These are phyloP conservation scores for Tiliacea aurago DNA, from an alignment of 2,888 invertebrate species.

Conservation along the genomic window DNA sequence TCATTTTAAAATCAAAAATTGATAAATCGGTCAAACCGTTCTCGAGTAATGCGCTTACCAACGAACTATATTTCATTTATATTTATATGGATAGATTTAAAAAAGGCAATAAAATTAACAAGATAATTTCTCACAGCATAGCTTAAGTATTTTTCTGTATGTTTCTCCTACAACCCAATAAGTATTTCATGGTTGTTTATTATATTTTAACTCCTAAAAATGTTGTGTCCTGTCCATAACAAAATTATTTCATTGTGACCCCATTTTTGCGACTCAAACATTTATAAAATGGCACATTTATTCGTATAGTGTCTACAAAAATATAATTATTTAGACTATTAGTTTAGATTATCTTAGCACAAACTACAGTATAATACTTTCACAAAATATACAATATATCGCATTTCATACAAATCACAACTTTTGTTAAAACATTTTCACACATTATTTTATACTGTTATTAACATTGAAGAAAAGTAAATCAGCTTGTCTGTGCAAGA, in stretches of 20 bases:
- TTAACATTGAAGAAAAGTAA: too few relatives aligned
- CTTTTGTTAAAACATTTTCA: slow-evolving; percentile 33
- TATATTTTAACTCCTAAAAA: background rate
- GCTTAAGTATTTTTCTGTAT: too few relatives aligned
- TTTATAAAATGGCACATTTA: slow-evolving; percentile 64
- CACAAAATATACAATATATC: slow-evolving; percentile 68
- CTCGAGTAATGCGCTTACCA: too few relatives aligned
- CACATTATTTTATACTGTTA: background rate
- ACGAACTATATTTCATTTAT: too few relatives aligned
- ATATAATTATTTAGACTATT: slow-evolving; percentile 49
- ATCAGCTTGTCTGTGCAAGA: too few relatives aligned
- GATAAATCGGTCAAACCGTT: too few relatives aligned
- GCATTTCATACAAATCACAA: slow-evolving; percentile 37
- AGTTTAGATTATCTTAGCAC: slow-evolving; percentile 19
- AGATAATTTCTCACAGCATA: background rate
- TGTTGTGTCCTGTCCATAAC: background rate
- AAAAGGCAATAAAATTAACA: background rate
- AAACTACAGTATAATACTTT: slow-evolving; percentile 70
- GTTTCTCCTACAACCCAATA: too few relatives aligned
- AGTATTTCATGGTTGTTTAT: too few relatives aligned
- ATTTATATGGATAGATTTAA: background rate
- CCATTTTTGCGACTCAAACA: slow-evolving; percentile 44
- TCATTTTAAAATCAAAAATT: too few relatives aligned
- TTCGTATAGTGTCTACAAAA: slow-evolving; percentile 61
- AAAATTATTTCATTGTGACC: slow-evolving; percentile 45